Evolutionary conservation across 1,140 invertebrate genomes (phyloP), one percentile per base, ranked within the genome.

Genomic region (Anagrus nilaparvatae): DNA sequence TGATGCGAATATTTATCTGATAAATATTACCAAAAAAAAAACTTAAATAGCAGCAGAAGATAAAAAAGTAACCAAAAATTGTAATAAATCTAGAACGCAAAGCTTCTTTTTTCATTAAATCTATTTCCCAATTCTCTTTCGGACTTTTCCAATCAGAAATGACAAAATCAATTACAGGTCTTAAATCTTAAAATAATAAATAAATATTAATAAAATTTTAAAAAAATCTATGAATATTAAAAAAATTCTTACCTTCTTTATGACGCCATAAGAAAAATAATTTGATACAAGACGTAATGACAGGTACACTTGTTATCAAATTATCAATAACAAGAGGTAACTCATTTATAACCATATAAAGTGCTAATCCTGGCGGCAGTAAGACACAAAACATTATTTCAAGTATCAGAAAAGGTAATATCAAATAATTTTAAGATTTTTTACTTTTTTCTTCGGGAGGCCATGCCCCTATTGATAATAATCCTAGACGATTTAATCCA

Each of bases 401-500:
- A 2, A 31, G 0, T n/a, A 45, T 9, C 31, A 45, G 34, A 1
- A 40, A 16, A 0, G 31, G 37, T 1, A 45, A n/a, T n/a, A n/a
- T n/a, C n/a, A n/a, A n/a, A n/a, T n/a, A n/a, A n/a, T n/a, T n/a
- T n/a, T n/a, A n/a, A n/a, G n/a, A n/a, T n/a, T n/a, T n/a, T n/a
- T n/a, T n/a, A n/a, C n/a, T n/a, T n/a, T n/a, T n/a, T n/a, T n/a
- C n/a, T n/a, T n/a, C n/a, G n/a, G n/a, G n/a, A n/a, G 37, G 37
- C 43, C 43, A 45, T 1, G 29, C 12, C 12, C 43, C 43, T 13
- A 45, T 25, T 2, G 25, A 6, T 12, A 34, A 8, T 3, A 45
- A 25, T 10, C 17, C 12, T 0, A 35, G n/a, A 8, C 37, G 36
- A 20, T 45, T 45, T 10, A 45, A 23, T 4, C 41, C 31, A 9